Conservation (phyloP, 2,113 vertebrate species). For the Semicossyphus pulcher region DNA sequence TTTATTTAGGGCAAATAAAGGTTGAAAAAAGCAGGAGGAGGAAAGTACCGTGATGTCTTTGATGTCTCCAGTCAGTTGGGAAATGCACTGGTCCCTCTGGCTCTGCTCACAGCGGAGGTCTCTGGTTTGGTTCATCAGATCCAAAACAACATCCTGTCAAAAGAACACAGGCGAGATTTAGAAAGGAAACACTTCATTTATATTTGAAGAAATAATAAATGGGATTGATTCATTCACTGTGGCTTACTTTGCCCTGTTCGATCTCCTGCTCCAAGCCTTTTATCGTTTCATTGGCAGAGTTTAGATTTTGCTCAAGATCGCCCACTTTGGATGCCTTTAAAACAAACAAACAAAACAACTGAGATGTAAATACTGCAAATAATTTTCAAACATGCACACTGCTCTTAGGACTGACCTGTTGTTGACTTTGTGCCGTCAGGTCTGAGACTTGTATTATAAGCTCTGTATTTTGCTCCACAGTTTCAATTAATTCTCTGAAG, state of each 20-base stretch:
- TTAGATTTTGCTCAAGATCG: constrained; percentile 82
- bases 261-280: constrained; percentile 86
- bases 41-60: constrained; percentile 88
- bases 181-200: not conserved
- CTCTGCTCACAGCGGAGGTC: constrained; percentile 86
- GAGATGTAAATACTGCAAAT: not conserved
- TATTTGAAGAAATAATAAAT: not conserved
- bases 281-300: constrained; percentile 78
- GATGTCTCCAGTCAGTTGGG: constrained; percentile 86
- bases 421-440: constrained; percentile 79
- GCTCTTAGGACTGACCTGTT: constrained; percentile 83
- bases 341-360: constrained; percentile 25
- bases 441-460: constrained; percentile 87
- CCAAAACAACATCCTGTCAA: constrained; percentile 87
- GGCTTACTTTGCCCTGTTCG: constrained; percentile 88
- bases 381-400: not conserved
- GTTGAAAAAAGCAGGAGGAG: not conserved
- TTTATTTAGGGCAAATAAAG: not conserved
- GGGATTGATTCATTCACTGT: not conserved
- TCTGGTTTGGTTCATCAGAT: constrained; percentile 92
- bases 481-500: constrained; percentile 88
- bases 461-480: constrained; percentile 83
- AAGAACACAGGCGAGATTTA: constrained; percentile 21
- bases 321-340: constrained; percentile 82
- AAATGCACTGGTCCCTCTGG: constrained; percentile 86